Evolutionary conservation across 2,113 vertebrate species (phyloP), one percentile per base, ranked within the genome.

Genomic region (Anoura caudifer): DNA sequence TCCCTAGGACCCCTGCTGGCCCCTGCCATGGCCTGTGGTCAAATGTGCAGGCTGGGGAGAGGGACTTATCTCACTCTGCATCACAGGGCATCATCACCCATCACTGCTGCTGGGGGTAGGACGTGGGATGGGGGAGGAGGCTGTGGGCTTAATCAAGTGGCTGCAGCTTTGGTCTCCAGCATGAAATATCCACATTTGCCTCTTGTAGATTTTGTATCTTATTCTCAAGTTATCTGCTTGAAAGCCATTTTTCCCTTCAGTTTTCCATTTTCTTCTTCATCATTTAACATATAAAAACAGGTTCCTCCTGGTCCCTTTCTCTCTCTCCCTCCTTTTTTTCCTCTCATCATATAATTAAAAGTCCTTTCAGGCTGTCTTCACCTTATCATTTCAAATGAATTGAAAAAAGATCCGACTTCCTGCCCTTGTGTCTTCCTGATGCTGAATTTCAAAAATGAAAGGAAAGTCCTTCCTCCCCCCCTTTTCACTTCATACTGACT

Each of bases 331-430:
- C n/a, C 67, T 76, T 94, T 70, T 38, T 70, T 92, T 73, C 94
- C 91, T 92, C 94, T 77, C 89, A 81, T 92, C 85, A 2, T 95
- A 70, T 97, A 97, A 98, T 97, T 98, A 96, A 97, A 97, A 97
- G 94, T 94, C 80, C 79, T 96, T 84, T 79, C 81, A 91, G 86
- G 85, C 95, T 97, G 97, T 97, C 97, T 97, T 97, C 97, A 98
- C 95, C 96, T 96, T 93, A 98, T 97, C 96, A 98, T 97, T 97
- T 97, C 93, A 91, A 92, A 83, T 98, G 94, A 97, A 95, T 70
- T 96, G 86, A 96, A 84, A 84, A 96, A 79, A 92, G 92, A 90
- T 13, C 72, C 4, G 0, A 38, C 96, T 97, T 97, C 96, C 97
- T 97, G 96, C 88, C 88, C 86, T 79, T 61, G 79, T 95, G 75